Percentiles rank a stretch among this genome's conserved stretches.
phyloP scores from a whole-genome alignment of 2,113 vertebrate species.

The Lipophrys pholis region DNA sequence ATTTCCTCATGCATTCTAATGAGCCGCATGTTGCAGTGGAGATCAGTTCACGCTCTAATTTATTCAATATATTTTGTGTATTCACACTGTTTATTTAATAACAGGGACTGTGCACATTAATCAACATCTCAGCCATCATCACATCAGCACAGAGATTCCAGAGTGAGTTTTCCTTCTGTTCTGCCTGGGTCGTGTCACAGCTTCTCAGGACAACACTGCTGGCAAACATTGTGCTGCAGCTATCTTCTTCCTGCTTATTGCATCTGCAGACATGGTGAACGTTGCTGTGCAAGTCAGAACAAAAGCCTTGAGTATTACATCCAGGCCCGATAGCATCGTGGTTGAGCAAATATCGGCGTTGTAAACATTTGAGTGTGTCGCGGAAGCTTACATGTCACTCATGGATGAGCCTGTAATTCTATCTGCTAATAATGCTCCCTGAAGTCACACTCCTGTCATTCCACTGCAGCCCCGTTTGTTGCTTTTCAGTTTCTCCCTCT shows the following conservation, averaged over 20 bases:
- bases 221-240: constrained; percentile 56
- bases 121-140: constrained; percentile 79
- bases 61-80: constrained; percentile 83
- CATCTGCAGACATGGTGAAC: constrained; percentile 60
- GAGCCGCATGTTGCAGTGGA: constrained; percentile 75
- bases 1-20: constrained; percentile 83
- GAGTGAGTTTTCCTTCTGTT: constrained; percentile 51
- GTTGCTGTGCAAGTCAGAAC: constrained; percentile 68
- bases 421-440: constrained; percentile 64
- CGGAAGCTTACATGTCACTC: constrained; percentile 76
- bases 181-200: constrained; percentile 58
- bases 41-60: constrained; percentile 76
- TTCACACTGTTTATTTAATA: constrained; percentile 83
- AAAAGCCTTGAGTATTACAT: constrained; percentile 75
- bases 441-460: constrained; percentile 52
- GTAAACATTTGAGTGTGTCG: constrained; percentile 77
- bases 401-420: constrained; percentile 78
- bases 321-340: constrained; percentile 68
- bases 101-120: constrained; percentile 76
- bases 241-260: constrained; percentile 75
- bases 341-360: constrained; percentile 69
- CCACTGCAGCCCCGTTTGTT: constrained; percentile 28
- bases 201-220: constrained; percentile 56
- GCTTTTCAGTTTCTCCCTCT: background rate
- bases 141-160: constrained; percentile 67